A percentile compares a stretch with the other conserved stretches of the same genome.
Conservation (phyloP, 2,888 invertebrate genomes). For the Balanococcus diminutus region DNA sequence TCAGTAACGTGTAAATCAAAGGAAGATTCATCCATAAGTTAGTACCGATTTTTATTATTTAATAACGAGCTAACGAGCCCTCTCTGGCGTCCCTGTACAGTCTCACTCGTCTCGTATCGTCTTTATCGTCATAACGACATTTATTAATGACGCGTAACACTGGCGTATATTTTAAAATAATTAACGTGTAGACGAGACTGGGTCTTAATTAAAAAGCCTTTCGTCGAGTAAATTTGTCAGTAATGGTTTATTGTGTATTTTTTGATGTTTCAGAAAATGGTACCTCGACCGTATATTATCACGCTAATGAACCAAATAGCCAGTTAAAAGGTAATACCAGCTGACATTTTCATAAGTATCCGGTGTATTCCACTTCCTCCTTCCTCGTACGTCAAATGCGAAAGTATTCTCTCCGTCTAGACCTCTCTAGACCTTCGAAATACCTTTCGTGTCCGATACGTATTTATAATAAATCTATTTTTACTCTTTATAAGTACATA, state of each 20-base stretch:
- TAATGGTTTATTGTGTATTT: slow-evolving; percentile 11
- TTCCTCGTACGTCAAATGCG: too few species aligned
- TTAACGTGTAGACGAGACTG: neutral
- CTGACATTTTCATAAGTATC: neutral
- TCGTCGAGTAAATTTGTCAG: neutral
- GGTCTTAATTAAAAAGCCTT: neutral
- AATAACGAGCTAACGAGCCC: neutral
- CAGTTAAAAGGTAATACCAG: slow-evolving; percentile 25
- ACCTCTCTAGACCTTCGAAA: neutral
- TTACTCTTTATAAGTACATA: neutral
- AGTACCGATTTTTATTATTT: slow-evolving; percentile 27
- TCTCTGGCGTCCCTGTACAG: neutral
- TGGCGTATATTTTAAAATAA: slow-evolving; percentile 32
- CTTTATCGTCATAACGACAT: neutral
- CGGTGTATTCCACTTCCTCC: neutral
- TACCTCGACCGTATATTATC: slow-evolving; percentile 41
- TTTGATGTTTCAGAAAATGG: slow-evolving; percentile 45
- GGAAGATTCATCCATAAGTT: slow-evolving; percentile 29
- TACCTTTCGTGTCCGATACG: neutral
- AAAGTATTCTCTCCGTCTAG: neutral
- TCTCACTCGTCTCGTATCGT: neutral
- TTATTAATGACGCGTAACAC: slow-evolving; percentile 7
- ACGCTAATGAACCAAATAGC: slow-evolving; percentile 44
- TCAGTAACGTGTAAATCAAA: slow-evolving; percentile 48
- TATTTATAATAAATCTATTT: neutral